Base-by-base conservation (phyloP, 2,113 vertebrate genomes). In the Anolis carolinensis region DNA sequence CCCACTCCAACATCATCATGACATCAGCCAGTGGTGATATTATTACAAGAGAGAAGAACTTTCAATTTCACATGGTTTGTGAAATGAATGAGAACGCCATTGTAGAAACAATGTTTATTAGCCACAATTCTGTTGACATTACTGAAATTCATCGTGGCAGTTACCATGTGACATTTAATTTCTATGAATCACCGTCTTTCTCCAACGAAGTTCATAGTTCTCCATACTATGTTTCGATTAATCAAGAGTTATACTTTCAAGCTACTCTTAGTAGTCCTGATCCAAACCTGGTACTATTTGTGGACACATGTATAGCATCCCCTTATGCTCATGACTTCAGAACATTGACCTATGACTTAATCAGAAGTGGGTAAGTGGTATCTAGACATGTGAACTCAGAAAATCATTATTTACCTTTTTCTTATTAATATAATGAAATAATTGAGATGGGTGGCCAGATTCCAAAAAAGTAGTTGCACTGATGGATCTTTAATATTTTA, bases 271-370 rank as follows among this genome's bases (percentile, higher is more conserved):
- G 85, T 68, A 88, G 55, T 67, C 79, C 79, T 81, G 90, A 93
- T 74, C 1, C 50, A 11, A 25, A 86, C 30, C 82, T 93, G 20
- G n/a, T 65, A 8, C 32, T 94, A 5, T 92, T 90, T 85, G 27
- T 90, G 55, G 90, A 94, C n/a, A 90, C 90, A 5, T 94, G 93
- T 77, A 48, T 84, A 32, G 85, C 92, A 30, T 91, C 89, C 36
- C 92, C 93, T 9, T 55, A 81, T 79, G 20, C 5, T n/a, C 14
- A 65, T 59, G 83, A 88, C 82, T 92, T 86, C 67, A 77, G 16
- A n/a, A 86, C 81, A 11, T 20, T 84, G 74, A 83, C 88, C 27
- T 92, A 93, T 81, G 67, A 86, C 59, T 81, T 94, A 79, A 91
- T 92, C 77, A 89, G 76, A n/a, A 73, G 83, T 76, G 87, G 92